Conservation (phyloP, 2,888 invertebrate genomes). For the Tachina grossa region DNA sequence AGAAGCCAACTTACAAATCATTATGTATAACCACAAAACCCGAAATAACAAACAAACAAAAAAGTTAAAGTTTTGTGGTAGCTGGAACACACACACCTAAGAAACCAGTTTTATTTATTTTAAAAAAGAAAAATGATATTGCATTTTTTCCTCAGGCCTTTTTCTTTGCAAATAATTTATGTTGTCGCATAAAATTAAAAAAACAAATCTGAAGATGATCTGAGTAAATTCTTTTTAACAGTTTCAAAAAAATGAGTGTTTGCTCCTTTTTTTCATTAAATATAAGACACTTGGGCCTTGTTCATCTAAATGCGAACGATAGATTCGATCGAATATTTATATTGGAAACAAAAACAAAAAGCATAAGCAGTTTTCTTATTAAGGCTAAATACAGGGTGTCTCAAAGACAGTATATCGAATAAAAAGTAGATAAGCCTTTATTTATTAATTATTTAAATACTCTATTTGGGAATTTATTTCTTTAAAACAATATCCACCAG, state of each 20-base stretch:
- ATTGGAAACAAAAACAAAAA: no score
- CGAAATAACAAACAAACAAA: neutral
- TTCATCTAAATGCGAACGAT: no score
- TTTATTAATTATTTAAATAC: no score
- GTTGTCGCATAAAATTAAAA: slow-evolving; percentile 25
- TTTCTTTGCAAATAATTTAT: slow-evolving; percentile 18
- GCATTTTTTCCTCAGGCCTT: slow-evolving; percentile 35
- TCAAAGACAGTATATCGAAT: no score
- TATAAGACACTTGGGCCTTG: no score
- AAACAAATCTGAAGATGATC: slow-evolving; percentile 12
- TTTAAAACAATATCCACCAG: no score
- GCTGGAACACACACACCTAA: slow-evolving; percentile 36
- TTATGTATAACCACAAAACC: slow-evolving; percentile 35
- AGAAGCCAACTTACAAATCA: slow-evolving; percentile 33
- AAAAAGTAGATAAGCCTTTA: no score
- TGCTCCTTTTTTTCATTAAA: neutral
- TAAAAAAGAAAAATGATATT: slow-evolving; percentile 13
- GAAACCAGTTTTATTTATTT: slow-evolving; percentile 59
- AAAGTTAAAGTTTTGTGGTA: slow-evolving; percentile 35
- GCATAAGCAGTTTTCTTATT: no score
- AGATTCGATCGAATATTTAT: no score
- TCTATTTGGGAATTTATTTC: no score
- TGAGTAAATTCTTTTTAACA: neutral
- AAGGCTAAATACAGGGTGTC: no score
- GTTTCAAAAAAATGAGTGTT: neutral